Base-by-base conservation (phyloP, 2,113 vertebrate species). In the Chinchilla lanigera region DNA sequence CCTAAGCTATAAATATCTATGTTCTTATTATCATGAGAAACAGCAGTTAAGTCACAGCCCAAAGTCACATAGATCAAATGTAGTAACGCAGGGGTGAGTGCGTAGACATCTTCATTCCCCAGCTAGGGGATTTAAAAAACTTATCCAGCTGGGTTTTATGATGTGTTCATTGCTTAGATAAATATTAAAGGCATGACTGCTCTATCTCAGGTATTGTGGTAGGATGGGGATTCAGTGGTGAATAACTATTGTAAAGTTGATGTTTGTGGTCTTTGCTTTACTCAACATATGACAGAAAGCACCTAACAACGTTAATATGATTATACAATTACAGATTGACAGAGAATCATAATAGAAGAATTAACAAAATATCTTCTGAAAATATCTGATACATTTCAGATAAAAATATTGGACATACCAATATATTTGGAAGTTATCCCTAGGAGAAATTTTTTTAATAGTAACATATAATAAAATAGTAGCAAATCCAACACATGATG, bases 401-500 rank as follows among this genome's bases (percentile, higher is more conserved):
- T 93, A 88, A 80, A 91, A 92, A 92, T 56, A 65, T 54, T 47
- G 38, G 82, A 6, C 22, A n/a, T 10, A 26, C 12, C 33, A 85
- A 63, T 63, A 73, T 41, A 16, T 28, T 77, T 47, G 52, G 97
- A 94, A 54, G 0, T 80, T 95, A 58, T 89, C 95, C 54, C 93
- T 58, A 44, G 26, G 82, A 91, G 4, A 24, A 86, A 92, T 93
- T 33, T 2, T 85, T 89, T 81, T 33, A 80, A 61, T 56, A 69
- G 54, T 75, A 67, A 17, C 8, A 94, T 28, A 50, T n/a, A 71
- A 67, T 67, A 85, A 61, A 95, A 44, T 61, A 90, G 14, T 81
- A 67, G 69, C 7, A 3, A 96, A 73, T 75, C 0, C 4, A 89
- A 28, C 26, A 52, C 97, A 97, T 84, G 47, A 96, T 90, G 75